Evolutionary conservation across 2,113 vertebrate species (phyloP).

Genomic region (Syrmaticus mikado): DNA sequence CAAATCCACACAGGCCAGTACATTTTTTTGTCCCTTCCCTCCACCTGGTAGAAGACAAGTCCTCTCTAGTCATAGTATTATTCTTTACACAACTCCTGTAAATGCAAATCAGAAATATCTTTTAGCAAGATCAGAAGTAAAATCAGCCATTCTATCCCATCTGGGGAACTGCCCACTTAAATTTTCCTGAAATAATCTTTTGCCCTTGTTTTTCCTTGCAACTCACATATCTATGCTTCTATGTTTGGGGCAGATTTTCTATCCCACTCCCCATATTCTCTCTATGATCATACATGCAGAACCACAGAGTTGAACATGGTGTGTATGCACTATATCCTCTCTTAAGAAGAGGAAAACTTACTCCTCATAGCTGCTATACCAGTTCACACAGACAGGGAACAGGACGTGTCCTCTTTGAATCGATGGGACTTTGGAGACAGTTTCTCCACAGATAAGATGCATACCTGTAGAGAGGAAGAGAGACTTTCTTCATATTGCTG

Average conservation of each 20-base stretch:
- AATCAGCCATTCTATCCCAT: neutral
- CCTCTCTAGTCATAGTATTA: neutral
- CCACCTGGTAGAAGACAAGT: neutral
- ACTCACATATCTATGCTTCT: neutral
- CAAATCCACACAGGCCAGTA: neutral
- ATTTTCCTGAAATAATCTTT: neutral
- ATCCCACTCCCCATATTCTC: neutral
- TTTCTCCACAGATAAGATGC: neutral
- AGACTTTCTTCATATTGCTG: neutral
- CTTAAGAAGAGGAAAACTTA: neutral
- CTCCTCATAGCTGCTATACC: neutral
- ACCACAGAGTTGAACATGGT: neutral
- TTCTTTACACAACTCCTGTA: neutral
- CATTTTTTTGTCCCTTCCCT: neutral
- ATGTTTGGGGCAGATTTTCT: neutral
- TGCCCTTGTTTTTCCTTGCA: neutral
- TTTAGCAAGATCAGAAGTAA: neutral
- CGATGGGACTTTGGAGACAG: neutral
- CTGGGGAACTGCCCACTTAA: neutral
- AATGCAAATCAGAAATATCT: neutral
- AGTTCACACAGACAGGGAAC: neutral
- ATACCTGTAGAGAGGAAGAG: neutral
- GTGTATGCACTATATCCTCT: neutral
- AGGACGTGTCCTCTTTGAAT: neutral
- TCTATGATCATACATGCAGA: neutral